Conservation (phyloP, 2,113 vertebrate species). For the Thymallus thymallus region DNA sequence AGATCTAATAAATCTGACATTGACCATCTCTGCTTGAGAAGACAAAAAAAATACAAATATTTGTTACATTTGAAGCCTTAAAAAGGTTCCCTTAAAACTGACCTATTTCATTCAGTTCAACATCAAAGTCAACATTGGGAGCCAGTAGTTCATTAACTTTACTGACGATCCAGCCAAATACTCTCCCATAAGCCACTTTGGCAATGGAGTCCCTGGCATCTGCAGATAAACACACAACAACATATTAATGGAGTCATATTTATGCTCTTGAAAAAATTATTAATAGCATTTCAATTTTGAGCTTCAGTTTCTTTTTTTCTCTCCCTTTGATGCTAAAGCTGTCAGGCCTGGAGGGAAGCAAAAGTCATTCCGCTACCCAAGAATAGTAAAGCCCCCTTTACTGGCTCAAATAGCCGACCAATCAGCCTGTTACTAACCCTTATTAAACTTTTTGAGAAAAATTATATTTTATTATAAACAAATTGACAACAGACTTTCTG, state of each 20-base stretch:
- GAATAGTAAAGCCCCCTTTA: too few species aligned
- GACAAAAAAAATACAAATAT: too few species aligned
- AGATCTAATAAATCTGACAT: not conserved
- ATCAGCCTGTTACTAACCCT: too few species aligned
- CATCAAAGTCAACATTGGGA: constrained; percentile 56
- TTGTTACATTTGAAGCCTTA: not conserved
- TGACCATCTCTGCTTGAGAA: not conserved
- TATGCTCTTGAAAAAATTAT: not conserved
- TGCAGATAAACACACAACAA: constrained; percentile 34
- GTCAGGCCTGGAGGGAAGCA: too few species aligned
- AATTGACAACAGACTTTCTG: too few species aligned
- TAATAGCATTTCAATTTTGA: not conserved
- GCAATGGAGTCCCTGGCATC: constrained; percentile 78
- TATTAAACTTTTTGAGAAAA: too few species aligned
- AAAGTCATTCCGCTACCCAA: too few species aligned
- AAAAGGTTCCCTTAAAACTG: constrained; percentile 20
- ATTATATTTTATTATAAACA: too few species aligned
- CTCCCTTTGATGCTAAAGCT: too few species aligned
- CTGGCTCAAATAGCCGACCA: too few species aligned
- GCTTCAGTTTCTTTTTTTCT: not conserved
- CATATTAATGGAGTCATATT: not conserved
- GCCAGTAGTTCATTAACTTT: constrained; percentile 76
- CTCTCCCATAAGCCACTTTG: constrained; percentile 71
- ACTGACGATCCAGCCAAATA: constrained; percentile 78
- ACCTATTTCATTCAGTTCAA: constrained; percentile 74